phyloP scores from a whole-genome alignment of 2,797 vertebrate genomes.

The Aplochiton taeniatus region DNA sequence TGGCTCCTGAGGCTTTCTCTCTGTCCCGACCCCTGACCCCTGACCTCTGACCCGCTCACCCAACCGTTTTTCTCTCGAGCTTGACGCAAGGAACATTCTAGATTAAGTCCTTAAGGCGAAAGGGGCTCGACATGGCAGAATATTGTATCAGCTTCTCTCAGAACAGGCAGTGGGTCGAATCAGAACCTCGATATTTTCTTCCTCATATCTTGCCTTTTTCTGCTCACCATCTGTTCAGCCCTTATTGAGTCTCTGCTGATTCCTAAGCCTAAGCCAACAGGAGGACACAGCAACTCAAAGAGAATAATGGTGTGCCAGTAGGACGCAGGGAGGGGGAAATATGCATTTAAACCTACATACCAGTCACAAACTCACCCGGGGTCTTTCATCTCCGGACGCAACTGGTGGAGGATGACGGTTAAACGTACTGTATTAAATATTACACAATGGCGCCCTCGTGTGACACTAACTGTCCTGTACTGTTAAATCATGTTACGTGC shows the following conservation, averaged over 20 bases:
- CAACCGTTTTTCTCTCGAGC: background rate
- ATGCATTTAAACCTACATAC: conserved; percentile 50
- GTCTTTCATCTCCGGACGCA: conserved; percentile 65
- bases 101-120: conserved; percentile 47
- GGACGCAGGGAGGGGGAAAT: conserved; percentile 13
- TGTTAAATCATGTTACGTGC: conserved; percentile 16
- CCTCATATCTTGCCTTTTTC: conserved; percentile 53
- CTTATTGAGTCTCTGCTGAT: conserved; percentile 56
- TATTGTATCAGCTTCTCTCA: conserved; percentile 31
- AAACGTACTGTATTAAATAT: conserved; percentile 22
- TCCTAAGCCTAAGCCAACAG: conserved; percentile 64
- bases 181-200: conserved; percentile 40
- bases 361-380: conserved; percentile 26
- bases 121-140: conserved; percentile 43
- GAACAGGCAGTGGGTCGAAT: background rate
- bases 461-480: conserved; percentile 14
- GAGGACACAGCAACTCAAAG: conserved; percentile 52
- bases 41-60: conserved; percentile 33
- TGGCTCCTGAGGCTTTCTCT: conserved; percentile 58
- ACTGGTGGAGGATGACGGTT: conserved; percentile 40
- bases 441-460: conserved; percentile 37
- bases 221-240: conserved; percentile 30
- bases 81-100: conserved; percentile 28
- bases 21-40: conserved; percentile 37
- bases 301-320: conserved; percentile 24